These are phyloP conservation scores for Scaptomyza hsui DNA, from an alignment of 1,140 invertebrate genomes.

Conservation along the genomic window DNA sequence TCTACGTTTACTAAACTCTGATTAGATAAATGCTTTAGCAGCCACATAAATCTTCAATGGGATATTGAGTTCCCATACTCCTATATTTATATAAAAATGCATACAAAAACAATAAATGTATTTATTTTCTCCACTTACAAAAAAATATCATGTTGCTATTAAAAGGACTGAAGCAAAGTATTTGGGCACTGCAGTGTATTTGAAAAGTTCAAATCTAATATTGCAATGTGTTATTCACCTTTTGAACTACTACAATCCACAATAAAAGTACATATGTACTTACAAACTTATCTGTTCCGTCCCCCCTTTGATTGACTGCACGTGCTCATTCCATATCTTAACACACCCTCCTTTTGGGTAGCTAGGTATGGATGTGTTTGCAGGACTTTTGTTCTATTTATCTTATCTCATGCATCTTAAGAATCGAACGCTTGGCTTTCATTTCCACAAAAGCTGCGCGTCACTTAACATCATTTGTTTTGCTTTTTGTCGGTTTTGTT, in stretches of 20 bases:
- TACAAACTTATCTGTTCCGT: background rate
- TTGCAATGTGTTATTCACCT: constrained; percentile 17
- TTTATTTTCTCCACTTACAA: too few relatives aligned
- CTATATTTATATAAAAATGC: background rate
- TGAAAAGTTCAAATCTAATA: constrained; percentile 7
- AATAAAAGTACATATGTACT: background rate
- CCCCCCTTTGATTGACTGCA: constrained; percentile 41
- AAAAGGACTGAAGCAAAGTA: too few relatives aligned
- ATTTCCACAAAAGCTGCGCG: constrained; percentile 78
- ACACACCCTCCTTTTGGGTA: too few relatives aligned
- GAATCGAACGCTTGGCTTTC: constrained; percentile 71
- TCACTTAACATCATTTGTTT: constrained; percentile 81
- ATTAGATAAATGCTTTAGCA: background rate
- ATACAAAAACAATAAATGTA: too few relatives aligned
- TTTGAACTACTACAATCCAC: background rate
- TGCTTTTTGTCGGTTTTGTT: constrained; percentile 48
- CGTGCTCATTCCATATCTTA: constrained; percentile 21
- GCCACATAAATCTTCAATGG: background rate
- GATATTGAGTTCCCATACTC: too few relatives aligned
- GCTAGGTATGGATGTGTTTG: constrained; percentile 15
- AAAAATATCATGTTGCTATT: too few relatives aligned
- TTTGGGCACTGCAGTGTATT: background rate
- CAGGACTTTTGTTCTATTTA: constrained; percentile 73
- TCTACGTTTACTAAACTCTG: constrained; percentile 46
- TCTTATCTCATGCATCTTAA: constrained; percentile 63